A percentile compares a stretch with the other conserved stretches of the same genome.
Conservation (phyloP, 2,113 vertebrate species). For the Leuciscus idus region DNA sequence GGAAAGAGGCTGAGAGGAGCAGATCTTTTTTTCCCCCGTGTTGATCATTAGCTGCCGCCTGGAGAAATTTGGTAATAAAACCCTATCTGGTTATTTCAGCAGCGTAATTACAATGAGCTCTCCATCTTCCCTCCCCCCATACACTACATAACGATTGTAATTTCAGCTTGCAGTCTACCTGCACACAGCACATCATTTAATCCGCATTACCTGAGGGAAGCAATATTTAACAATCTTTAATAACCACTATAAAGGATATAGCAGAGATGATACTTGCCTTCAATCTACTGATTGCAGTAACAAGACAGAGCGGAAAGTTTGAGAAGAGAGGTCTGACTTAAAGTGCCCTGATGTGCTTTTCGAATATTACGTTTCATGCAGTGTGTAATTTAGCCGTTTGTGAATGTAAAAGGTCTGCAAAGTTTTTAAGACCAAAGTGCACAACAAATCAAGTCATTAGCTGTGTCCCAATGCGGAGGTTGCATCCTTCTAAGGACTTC, state of each 20-base stretch:
- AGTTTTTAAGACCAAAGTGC: no score
- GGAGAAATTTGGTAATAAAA: constrained; percentile 75
- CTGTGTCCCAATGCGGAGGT: no score
- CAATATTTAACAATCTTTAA: constrained; percentile 64
- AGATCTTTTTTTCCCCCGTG: constrained; percentile 52
- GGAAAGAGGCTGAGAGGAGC: constrained; percentile 41
- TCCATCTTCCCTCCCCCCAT: constrained; percentile 34
- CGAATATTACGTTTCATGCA: no score
- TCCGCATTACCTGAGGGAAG: constrained; percentile 73
- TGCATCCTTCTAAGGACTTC: no score
- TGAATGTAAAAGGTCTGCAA: no score
- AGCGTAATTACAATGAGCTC: constrained; percentile 68
- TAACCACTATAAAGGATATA: constrained; percentile 62
- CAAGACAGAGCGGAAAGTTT: neutral
- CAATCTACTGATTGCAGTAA: constrained; percentile 50
- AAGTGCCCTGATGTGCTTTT: no score
- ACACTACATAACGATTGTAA: constrained; percentile 64
- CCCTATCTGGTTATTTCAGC: constrained; percentile 55
- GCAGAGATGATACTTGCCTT: constrained; percentile 54
- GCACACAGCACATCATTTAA: constrained; percentile 68
- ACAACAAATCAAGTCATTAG: no score
- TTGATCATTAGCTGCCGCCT: constrained; percentile 71
- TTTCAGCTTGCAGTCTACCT: constrained; percentile 69
- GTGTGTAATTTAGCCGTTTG: no score
- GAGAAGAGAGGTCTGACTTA: neutral